Evolutionary conservation across 2,888 invertebrate genomes (phyloP), one percentile per base, ranked within the genome.

Genomic region (Polietes domitor): DNA sequence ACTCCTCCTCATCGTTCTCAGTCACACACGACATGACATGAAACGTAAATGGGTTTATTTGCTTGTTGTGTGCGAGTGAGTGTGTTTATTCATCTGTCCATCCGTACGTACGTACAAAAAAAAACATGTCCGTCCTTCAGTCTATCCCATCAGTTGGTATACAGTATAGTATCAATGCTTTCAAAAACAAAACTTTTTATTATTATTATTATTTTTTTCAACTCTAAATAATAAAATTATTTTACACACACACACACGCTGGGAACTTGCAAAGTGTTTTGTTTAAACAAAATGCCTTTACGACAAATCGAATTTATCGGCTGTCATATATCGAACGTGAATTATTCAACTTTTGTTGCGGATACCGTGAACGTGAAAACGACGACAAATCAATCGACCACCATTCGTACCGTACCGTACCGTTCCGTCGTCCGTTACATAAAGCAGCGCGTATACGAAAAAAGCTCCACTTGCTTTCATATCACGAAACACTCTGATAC

Each of bases 401-500:
- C 26, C 15, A 68, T 43, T 43, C 68, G 43, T 43, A 68, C 47
- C 47, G 47, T 47, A 41, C 2, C 41, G 41, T 12, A 12, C 41
- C 43, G 68, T 68, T 41, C 68, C 21, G 43, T 32, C 63, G 63
- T 65, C 1, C 58, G 9, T 53, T 53, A 58, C 58, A 26, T 26
- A 58, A 58, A 58, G 24, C 21, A 47, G 37, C 47, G 5, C 50
- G 58, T 58, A 26, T 58, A 58, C 68, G 37, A 73, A 81, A 80
- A 80, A 79, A 84, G 84, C 81, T 84, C 81, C 84, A 76, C 78
- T 81, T 81, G 84, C 81, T 81, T 81, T 84, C 84, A 84, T 84
- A 81, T 81, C 84, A 84, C 84, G 84, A 84, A 76, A 81, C 84
- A 84, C 84, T 84, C 84, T 84, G 81, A 84, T 79, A 78, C 76